Conservation (phyloP, 2,113 vertebrate species). For the Bucco capensis region DNA sequence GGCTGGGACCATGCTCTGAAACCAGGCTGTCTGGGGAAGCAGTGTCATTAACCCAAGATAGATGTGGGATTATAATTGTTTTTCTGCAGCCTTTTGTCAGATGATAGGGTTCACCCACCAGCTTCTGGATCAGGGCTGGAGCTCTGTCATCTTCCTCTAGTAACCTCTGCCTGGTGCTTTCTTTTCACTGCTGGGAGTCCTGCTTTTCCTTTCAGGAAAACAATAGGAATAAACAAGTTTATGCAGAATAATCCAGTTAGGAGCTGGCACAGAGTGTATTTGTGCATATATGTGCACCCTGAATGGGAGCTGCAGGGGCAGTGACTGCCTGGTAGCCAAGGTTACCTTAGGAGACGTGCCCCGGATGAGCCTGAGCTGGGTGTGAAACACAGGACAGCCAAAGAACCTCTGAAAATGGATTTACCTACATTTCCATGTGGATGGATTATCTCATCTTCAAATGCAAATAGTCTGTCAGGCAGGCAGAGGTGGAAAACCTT, state of each 20-base stretch:
- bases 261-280: neutral
- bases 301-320: neutral
- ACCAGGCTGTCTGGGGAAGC: neutral
- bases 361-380: neutral
- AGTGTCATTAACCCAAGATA: neutral
- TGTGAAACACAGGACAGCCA: neutral
- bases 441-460: neutral
- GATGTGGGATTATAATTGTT: accelerated
- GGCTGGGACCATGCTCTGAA: neutral
- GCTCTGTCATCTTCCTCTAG: accelerated
- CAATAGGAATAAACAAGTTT: neutral
- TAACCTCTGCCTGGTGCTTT: neutral
- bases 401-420: neutral
- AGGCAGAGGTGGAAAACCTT: neutral
- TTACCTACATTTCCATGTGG: neutral
- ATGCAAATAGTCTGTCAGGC: neutral
- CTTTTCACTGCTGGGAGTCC: neutral
- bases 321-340: neutral
- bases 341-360: neutral
- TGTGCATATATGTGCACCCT: neutral
- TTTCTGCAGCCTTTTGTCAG: neutral
- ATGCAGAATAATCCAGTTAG: neutral
- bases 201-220: neutral
- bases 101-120: neutral
- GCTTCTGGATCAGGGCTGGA: neutral